These are phyloP conservation scores for Buceros bicornis DNA, from an alignment of 2,797 vertebrate genomes.

Conservation along the genomic window DNA sequence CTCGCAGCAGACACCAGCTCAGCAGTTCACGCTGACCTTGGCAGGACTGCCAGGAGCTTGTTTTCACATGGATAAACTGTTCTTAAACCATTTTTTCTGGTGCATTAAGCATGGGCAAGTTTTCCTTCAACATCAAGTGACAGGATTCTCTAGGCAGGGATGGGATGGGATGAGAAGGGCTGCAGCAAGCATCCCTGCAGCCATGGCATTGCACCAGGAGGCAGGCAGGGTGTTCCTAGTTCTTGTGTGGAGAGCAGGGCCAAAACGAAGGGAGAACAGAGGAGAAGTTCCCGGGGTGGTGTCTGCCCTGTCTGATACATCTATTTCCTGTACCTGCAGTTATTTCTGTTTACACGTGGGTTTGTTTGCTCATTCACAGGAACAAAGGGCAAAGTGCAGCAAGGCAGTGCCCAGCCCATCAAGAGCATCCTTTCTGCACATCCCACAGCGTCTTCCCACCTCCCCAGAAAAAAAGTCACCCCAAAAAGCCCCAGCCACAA, in stretches of 20 bases:
- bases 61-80: not conserved
- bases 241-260: not conserved
- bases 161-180: not conserved
- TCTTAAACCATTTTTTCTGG: not conserved
- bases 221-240: not conserved
- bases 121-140: not conserved
- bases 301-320: no score
- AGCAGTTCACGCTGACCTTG: not conserved
- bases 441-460: rapidly evolving
- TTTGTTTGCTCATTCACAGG: not conserved
- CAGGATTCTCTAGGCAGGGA: no score
- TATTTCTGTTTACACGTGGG: rapidly evolving
- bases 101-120: not conserved
- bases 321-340: not conserved
- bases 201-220: rapidly evolving
- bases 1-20: not conserved
- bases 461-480: not conserved
- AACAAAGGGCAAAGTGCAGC: not conserved
- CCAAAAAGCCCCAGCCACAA: not conserved
- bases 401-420: not conserved
- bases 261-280: not conserved
- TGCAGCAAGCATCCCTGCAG: not conserved
- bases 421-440: not conserved
- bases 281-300: not conserved
- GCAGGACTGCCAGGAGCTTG: not conserved